Base-by-base conservation (phyloP, 2,888 invertebrate species). In the Monochamus alternatus region DNA sequence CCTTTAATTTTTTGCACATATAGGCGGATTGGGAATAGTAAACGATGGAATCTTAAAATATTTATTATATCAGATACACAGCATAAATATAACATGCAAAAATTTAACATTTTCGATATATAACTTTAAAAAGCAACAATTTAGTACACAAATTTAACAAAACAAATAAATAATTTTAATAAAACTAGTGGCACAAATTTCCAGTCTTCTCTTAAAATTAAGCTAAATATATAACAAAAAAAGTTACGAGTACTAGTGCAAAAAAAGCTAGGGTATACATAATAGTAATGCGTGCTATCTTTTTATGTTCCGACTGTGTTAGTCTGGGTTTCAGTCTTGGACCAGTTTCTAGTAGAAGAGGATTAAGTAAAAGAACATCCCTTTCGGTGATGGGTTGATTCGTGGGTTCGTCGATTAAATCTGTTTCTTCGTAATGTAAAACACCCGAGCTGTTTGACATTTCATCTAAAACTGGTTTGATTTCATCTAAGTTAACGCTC, bases 211-310 rank as follows among this genome's bases (percentile, higher is more conserved):
- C 51, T 71, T 71, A 71, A 71, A 71, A 69, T 87, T 86, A 91
- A 71, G 88, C 88, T 85, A 91, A 90, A 86, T 91, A 91, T 80
- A 91, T 89, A 80, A 91, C 88, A 84, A 91, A 91, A 88, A 91
- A 91, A 55, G 91, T 91, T 74, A 90, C 88, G 77, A 90, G 89
- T 65, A 90, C 89, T 82, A 91, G 85, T 75, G 90, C 87, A 81
- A 91, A 89, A 83, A 92, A 91, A 58, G 90, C 90, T 72, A 91
- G 87, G 47, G 91, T 91, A 84, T 92, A 90, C 76, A 91, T 90
- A 81, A 93, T 90, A 84, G 93, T 89, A 80, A 91, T 89, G 84
- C 89, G 88, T 31, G 90, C 88, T 78, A 91, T 89, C 83, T 90
- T 91, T 55, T 89, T 88, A 78, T 90, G 89, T 80, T 91, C 90